Evolutionary conservation across 2,113 vertebrate species (phyloP).

Genomic region (Colius striatus): DNA sequence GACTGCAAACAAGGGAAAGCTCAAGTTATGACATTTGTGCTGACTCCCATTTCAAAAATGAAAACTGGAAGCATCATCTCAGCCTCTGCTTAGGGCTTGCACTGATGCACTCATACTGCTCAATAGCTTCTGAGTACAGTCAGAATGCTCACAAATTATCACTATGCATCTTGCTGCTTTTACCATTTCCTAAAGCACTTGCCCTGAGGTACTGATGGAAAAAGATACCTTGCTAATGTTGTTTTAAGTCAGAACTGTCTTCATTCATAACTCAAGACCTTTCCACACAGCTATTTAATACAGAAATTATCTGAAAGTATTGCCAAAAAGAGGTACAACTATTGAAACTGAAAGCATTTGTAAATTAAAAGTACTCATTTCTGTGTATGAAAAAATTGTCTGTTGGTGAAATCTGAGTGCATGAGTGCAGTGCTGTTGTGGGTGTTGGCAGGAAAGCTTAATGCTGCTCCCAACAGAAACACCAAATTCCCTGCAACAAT

Average conservation of each 20-base stretch:
- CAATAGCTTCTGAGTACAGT: neutral
- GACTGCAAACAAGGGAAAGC: neutral
- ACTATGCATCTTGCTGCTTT: neutral
- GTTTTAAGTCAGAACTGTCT: neutral
- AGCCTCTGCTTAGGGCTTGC: neutral
- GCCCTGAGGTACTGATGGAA: neutral
- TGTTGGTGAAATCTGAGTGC: neutral
- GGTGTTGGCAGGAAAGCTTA: neutral
- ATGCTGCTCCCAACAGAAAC: neutral
- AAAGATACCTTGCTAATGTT: neutral
- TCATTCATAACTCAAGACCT: neutral
- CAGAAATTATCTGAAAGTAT: neutral
- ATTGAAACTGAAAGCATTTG: neutral
- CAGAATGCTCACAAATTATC: neutral
- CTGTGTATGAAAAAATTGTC: neutral
- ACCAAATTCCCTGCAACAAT: neutral
- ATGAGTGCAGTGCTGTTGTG: fast-evolving
- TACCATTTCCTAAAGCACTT: neutral
- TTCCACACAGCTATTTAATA: neutral
- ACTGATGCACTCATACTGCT: neutral
- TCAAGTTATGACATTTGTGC: neutral
- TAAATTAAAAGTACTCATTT: neutral
- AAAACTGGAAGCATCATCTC: neutral
- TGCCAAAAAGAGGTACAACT: neutral
- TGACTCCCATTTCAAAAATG: neutral